Conservation (phyloP, 2,797 vertebrate genomes). For the Gadopsis bispinosus region DNA sequence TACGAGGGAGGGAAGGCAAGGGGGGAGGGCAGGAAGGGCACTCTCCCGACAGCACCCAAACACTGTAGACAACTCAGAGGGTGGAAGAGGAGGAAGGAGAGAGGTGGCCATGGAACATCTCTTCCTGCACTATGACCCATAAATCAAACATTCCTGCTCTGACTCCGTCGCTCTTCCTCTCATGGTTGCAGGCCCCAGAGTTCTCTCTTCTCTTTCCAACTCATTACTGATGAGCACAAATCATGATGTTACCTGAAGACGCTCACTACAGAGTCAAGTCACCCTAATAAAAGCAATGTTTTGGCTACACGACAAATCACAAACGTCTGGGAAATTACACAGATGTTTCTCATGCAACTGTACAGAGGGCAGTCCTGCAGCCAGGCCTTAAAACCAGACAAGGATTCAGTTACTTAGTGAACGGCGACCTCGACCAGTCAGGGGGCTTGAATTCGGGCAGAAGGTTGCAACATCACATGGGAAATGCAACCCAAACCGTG, state of each 20-base stretch:
- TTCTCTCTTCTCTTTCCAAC: slow-evolving; percentile 45
- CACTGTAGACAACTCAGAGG: slow-evolving; percentile 60
- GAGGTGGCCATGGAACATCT: slow-evolving; percentile 47
- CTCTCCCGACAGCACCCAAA: slow-evolving; percentile 68
- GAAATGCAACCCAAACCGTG: slow-evolving; percentile 39
- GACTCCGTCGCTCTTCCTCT: slow-evolving; percentile 32
- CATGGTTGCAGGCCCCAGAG: slow-evolving; percentile 5
- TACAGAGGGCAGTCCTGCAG: slow-evolving; percentile 28
- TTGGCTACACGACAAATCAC: slow-evolving; percentile 31
- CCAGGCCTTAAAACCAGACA: slow-evolving; percentile 56
- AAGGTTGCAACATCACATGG: slow-evolving; percentile 50
- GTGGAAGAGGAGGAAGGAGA: slow-evolving; percentile 34
- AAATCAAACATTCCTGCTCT: slow-evolving; percentile 64
- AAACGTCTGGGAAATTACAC: slow-evolving; percentile 29
- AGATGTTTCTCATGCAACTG: slow-evolving; percentile 29
- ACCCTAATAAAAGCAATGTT: slow-evolving; percentile 18
- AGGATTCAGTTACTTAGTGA: slow-evolving; percentile 59
- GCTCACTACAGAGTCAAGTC: slow-evolving; percentile 18
- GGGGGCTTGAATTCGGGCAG: slow-evolving; percentile 17
- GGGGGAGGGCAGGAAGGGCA: slow-evolving; percentile 26
- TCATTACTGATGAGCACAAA: slow-evolving; percentile 11
- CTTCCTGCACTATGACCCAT: slow-evolving; percentile 64
- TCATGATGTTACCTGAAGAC: slow-evolving; percentile 47
- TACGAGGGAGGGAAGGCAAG: slow-evolving; percentile 43
- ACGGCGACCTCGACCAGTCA: slow-evolving; percentile 44